Conservation (phyloP, 2,797 vertebrate genomes). For the Coendou prehensilis region DNA sequence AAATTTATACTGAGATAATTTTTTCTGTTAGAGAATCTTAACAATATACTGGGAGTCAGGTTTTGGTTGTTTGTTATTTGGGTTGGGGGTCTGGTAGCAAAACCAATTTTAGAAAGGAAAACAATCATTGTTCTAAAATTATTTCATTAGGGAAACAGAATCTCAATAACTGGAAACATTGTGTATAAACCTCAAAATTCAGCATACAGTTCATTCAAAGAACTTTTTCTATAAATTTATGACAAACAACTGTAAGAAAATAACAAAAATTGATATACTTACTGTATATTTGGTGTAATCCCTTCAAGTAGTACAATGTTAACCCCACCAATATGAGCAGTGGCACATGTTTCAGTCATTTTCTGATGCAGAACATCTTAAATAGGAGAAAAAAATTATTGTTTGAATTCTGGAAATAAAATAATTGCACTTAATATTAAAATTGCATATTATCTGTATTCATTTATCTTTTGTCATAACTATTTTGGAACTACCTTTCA, state of each 20-base stretch:
- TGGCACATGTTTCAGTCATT: conserved; percentile 99
- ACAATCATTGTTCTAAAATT: conserved; percentile 9
- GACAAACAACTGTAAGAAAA: conserved; percentile 6
- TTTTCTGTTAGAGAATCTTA: conserved; percentile 40
- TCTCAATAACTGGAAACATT: neutral
- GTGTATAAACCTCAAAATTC: conserved; percentile 13
- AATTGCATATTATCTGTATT: conserved; percentile 25
- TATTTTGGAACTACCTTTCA: neutral
- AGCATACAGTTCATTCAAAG: neutral
- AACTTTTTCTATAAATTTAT: neutral
- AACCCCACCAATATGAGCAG: conserved; percentile 98
- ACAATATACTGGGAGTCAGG: neutral
- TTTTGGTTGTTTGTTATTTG: neutral
- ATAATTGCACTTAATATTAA: conserved; percentile 15
- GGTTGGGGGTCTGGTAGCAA: neutral
- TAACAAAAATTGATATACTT: conserved; percentile 85
- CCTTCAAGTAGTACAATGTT: conserved; percentile 99
- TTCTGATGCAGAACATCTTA: conserved; percentile 99
- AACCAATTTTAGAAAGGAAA: conserved; percentile 32
- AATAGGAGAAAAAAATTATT: conserved; percentile 64
- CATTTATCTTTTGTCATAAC: neutral
- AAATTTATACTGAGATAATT: conserved; percentile 32
- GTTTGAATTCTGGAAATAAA: conserved; percentile 64
- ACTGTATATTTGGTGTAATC: conserved; percentile 99
- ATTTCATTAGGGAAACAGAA: conserved; percentile 18